A percentile compares a stretch with the other conserved stretches of the same genome.
Conservation (phyloP, 2,888 invertebrate genomes). For the Coecobrya sp. region DNA sequence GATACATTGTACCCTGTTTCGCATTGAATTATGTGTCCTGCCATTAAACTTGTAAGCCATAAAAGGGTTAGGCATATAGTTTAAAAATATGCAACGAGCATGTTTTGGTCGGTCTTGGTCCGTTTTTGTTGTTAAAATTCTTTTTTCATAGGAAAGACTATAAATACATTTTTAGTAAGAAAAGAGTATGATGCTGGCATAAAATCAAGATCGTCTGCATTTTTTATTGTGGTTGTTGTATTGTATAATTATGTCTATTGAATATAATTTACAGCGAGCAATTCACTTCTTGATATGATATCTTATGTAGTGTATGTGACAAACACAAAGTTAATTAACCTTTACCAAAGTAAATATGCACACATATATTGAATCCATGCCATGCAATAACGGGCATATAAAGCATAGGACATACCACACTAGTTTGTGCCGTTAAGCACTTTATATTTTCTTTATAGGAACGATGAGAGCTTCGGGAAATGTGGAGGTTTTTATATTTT, state of each 20-base stretch:
- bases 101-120: background rate
- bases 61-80: background rate
- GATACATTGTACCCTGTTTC: background rate
- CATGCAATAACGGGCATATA: conserved; percentile 18
- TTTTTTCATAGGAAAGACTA: conserved; percentile 4
- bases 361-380: background rate
- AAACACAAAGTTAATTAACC: conserved; percentile 41
- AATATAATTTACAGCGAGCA: conserved; percentile 3
- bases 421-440: background rate
- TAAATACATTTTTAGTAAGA: conserved; percentile 22
- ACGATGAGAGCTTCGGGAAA: background rate
- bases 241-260: background rate
- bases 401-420: background rate
- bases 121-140: conserved; percentile 17
- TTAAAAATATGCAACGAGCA: background rate
- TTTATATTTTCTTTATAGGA: background rate
- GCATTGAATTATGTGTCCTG: conserved; percentile 20
- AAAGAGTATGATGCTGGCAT: conserved; percentile 21
- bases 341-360: background rate
- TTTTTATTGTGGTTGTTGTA: background rate
- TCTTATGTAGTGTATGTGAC: conserved; percentile 23
- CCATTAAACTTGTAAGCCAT: conserved; percentile 32
- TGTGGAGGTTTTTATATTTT: background rate
- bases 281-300: conserved; percentile 10
- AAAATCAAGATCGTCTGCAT: conserved; percentile 58